Base-by-base conservation (phyloP, 1,140 invertebrate genomes). In the Micrasema minimum region DNA sequence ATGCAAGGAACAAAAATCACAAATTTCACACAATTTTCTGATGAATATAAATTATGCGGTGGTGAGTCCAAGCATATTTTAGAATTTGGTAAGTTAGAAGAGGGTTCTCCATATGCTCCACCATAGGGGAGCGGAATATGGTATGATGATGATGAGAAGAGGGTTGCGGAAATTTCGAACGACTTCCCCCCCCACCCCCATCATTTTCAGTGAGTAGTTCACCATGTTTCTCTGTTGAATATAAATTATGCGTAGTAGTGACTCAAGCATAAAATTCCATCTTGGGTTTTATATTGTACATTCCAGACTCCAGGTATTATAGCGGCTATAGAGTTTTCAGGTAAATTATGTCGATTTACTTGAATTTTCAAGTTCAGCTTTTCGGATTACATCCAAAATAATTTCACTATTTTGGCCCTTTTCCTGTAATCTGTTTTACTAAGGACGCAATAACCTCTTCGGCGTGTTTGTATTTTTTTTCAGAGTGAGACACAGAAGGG, bases 251-350 rank as follows among this genome's bases (percentile, higher is more conserved):
- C 41, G 41, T n/a, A n/a, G 41, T 45, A 11, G 41, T 45, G 41
- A 45, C 41, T 45, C 41, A 45, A 45, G 41, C 41, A 45, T 45
- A 45, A 45, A 45, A 45, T 45, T 45, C 41, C 41, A 45, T 45
- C 41, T 45, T 16, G 41, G 41, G 2, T 45, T 45, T 5, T 45
- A n/a, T n/a, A 45, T 45, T 45, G 41, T 16, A 45, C 41, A 45
- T n/a, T n/a, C n/a, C n/a, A n/a, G n/a, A n/a, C 41, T 45, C 11
- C 41, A 45, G 41, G 41, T 45, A 45, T 45, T 45, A 45, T n/a
- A n/a, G n/a, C n/a, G n/a, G n/a, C n/a, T n/a, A n/a, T 45, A 16
- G 11, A 45, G 41, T 45, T 45, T 45, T 45, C 41, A 45, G 41
- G 41, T 4, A 45, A 45, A 45, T n/a, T 45, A 12, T 45, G 41